Evolutionary conservation across 2,113 vertebrate species (phyloP), one percentile per base, ranked within the genome.

Genomic region (Callorhinus ursinus): DNA sequence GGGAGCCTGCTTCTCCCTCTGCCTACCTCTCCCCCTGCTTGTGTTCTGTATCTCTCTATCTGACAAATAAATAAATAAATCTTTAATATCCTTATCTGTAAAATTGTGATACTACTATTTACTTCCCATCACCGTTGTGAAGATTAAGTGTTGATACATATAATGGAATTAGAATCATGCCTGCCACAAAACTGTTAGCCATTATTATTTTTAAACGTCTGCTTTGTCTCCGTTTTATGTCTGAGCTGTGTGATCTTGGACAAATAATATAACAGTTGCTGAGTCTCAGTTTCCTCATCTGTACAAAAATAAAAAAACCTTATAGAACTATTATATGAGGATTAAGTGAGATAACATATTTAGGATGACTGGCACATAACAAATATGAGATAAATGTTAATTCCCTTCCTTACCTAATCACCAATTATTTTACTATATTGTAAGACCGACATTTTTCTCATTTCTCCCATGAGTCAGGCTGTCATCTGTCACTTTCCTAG

Each of bases 231-330:
- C 21, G 13, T 76, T 82, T 33, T 61, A n/a, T 55, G 22, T 59
- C 22, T 80, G 87, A 63, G 36, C 59, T 76, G 0, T 22, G 49
- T 28, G 5, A 86, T 16, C 42, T 77, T 76, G 28, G 31, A 12
- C 33, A 97, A 86, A 77, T 46, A 4, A 19, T 26, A 5, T 71
- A 80, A 57, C 13, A 79, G 72, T 65, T 85, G n/a, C 10, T 42
- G 10, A 59, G 24, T 49, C 53, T 90, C 39, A 76, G 18, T 88
- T 97, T 97, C 49, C 26, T 87, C 63, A 55, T 69, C 36, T 72
- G 10, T 28, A 86, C 4, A 89, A 92, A 95, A 79, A 92, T 28
- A 46, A 61, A 95, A 7, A 98, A 85, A 89, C 15, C 53, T 95
- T 63, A 31, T 53, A 79, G 24, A 9, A 81, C 19, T 94, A 4